Evolutionary conservation across 2,113 vertebrate genomes (phyloP).

Genomic region (Theristicus caerulescens): DNA sequence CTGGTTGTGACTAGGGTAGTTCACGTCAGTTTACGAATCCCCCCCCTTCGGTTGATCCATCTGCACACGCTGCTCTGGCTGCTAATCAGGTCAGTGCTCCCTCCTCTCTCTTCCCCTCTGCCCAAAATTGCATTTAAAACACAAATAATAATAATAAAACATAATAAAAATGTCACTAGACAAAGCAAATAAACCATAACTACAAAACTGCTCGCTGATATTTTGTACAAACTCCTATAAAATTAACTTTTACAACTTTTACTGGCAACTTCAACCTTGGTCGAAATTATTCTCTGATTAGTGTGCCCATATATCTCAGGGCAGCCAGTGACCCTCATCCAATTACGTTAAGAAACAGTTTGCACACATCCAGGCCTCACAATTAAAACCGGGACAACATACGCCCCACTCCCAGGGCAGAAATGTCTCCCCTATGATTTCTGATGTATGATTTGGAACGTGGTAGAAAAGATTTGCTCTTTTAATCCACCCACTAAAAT

Average conservation of each 20-base stretch:
- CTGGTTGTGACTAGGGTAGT: background rate
- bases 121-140: constrained; percentile 2
- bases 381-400: constrained; percentile 21
- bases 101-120: background rate
- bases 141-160: constrained; percentile 61
- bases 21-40: background rate
- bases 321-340: constrained; percentile 60
- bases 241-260: constrained; percentile 57
- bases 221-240: constrained; percentile 29
- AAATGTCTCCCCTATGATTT: background rate
- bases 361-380: constrained; percentile 2
- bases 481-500: background rate
- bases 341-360: constrained; percentile 47
- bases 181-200: constrained; percentile 3
- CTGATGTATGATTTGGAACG: background rate
- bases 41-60: background rate
- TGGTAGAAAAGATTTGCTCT: background rate
- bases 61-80: background rate
- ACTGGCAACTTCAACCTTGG: background rate
- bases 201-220: background rate
- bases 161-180: constrained; percentile 31
- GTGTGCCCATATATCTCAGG: constrained; percentile 48
- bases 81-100: background rate
- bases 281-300: constrained; percentile 58
- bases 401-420: background rate